Evolutionary conservation across 23 tunicate genomes (phyloP).

Genomic region (Ascidia mentula): DNA sequence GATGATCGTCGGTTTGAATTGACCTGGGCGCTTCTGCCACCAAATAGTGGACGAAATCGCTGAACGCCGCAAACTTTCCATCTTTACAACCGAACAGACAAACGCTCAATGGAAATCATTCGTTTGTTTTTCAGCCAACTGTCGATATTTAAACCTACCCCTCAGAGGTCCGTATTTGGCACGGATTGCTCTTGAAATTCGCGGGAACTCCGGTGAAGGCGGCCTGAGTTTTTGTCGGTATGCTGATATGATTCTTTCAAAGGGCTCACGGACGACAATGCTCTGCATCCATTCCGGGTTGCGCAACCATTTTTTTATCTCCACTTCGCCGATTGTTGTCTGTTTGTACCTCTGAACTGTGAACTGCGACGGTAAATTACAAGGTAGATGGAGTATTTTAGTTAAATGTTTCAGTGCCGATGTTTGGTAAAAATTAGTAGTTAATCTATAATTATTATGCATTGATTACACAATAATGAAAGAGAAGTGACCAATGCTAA

Average conservation of each 20-base stretch:
- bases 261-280: conserved; percentile 5
- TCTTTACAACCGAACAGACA: too few relatives aligned
- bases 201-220: neutral
- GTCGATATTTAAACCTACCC: neutral
- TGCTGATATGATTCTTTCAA: neutral
- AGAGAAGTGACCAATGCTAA: too few relatives aligned
- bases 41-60: neutral
- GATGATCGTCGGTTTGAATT: neutral
- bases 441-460: too few relatives aligned
- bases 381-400: too few relatives aligned
- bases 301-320: neutral
- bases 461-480: too few relatives aligned
- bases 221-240: neutral
- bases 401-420: too few relatives aligned
- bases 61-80: neutral
- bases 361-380: neutral
- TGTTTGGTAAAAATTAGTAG: too few relatives aligned
- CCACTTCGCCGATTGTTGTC: neutral
- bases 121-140: neutral
- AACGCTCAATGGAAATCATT: neutral
- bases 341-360: neutral
- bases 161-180: neutral
- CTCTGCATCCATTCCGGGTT: neutral
- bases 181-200: neutral
- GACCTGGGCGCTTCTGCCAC: neutral